phyloP scores from a whole-genome alignment of 2,113 vertebrate species.

The Sinocyclocheilus rhinocerous region DNA sequence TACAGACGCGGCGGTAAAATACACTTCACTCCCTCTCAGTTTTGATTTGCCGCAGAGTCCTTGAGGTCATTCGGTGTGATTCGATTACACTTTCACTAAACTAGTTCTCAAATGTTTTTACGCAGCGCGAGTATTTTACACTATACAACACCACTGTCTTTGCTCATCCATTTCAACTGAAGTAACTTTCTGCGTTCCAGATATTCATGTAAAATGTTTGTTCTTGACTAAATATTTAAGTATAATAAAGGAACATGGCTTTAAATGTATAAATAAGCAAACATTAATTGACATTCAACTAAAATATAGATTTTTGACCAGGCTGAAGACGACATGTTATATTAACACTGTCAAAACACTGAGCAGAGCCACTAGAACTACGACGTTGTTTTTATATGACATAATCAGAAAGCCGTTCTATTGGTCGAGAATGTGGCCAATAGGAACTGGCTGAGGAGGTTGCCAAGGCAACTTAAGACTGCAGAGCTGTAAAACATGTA shows the following conservation, averaged over 20 bases:
- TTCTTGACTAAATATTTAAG: too few species aligned
- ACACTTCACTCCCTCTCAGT: background rate
- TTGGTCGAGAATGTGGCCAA: conserved; percentile 56
- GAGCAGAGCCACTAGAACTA: conserved; percentile 39
- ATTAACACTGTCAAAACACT: conserved; percentile 44
- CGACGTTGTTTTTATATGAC: conserved; percentile 65
- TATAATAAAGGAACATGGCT: background rate
- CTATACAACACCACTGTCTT: background rate
- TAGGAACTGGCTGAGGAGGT: conserved; percentile 52
- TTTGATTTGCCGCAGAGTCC: conserved; percentile 58
- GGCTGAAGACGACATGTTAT: conserved; percentile 1
- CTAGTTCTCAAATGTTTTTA: background rate
- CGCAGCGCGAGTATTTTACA: background rate
- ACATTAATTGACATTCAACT: background rate
- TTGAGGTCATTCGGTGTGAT: conserved; percentile 57
- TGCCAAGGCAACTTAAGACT: conserved; percentile 66
- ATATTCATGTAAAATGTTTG: background rate
- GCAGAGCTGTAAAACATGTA: conserved; percentile 52
- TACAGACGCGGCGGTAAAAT: background rate
- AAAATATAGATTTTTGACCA: background rate
- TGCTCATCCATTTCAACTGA: background rate
- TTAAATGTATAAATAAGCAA: background rate
- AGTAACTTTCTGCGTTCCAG: background rate
- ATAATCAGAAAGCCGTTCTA: conserved; percentile 59
- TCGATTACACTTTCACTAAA: background rate